Evolutionary conservation across 2,797 vertebrate species (phyloP), one percentile per base, ranked within the genome.

Genomic region (Spondyliosoma cantharus): DNA sequence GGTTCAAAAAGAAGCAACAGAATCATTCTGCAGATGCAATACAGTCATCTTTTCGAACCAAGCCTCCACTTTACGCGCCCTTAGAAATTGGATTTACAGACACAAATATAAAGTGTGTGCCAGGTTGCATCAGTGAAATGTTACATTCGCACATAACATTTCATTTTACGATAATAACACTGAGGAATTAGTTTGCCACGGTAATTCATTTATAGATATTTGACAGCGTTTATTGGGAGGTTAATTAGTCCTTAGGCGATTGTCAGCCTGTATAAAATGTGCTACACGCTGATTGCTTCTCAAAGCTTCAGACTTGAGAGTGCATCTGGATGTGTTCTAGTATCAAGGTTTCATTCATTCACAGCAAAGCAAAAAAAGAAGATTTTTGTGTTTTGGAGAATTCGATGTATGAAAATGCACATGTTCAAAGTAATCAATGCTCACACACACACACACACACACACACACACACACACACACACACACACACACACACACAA

Each of bases 161-260:
- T 15, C 3, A 70, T 52, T 76, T 62, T 50, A 20, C 53, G 27
- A 58, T 17, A 73, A 64, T 43, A 71, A 3, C 27, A 11, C 48
- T 7, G 52, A 63, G 46, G 62, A 74, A 52, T 54, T 46, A 42
- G 59, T 19, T 64, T 69, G 22, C 20, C 59, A 61, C 1, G 3
- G 37, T 79, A 73, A 81, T 83, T 64, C 80, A 86, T n/a, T 54
- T 50, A 69, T 67, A 43, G 15, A 66, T 63, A 68, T 84, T 64
- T 82, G 60, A 64, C 45, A 61, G 11, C 61, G 46, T 76, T 78
- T 71, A 61, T 75, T 48, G 3, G 27, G 19, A 17, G 12, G 54
- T 65, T 86, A 82, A 87, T 87, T 73, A 80, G 60, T 46, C 45
- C n/a, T 25, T 22, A 46, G 48, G 57, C 76, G 63, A 74, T 71